These are phyloP conservation scores for Bombylius discolor DNA, from an alignment of 2,888 invertebrate species.

Conservation along the genomic window DNA sequence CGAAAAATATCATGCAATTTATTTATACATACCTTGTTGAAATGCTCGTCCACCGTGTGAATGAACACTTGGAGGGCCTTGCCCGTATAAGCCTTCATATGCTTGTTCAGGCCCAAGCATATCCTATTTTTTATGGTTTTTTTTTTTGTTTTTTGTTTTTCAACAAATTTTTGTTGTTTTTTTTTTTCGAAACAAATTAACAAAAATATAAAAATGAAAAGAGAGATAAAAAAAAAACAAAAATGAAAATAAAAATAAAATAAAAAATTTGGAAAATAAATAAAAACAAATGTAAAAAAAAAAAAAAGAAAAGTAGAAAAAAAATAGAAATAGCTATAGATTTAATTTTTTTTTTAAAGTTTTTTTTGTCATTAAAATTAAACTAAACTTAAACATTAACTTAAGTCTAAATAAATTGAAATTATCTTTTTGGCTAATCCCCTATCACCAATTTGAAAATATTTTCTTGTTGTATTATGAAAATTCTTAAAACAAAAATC, in stretches of 20 bases:
- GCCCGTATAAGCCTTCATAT: constrained; percentile 86
- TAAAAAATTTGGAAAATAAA: constrained; percentile 4
- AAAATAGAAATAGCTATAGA: not conserved
- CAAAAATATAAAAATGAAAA: not conserved
- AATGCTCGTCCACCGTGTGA: constrained; percentile 64
- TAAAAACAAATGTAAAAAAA: constrained; percentile 4
- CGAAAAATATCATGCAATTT: constrained; percentile 12
- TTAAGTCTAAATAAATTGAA: no score
- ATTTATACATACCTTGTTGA: constrained; percentile 64
- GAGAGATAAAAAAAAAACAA: not conserved
- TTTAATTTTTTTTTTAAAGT: no score
- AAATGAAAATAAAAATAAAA: not conserved
- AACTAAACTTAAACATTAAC: no score
- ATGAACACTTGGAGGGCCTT: constrained; percentile 78
- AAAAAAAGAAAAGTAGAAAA: constrained; percentile 2
- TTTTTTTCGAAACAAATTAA: not conserved
- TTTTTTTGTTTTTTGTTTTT: not conserved
- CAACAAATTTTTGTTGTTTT: constrained; percentile 1
- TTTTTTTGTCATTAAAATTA: no score
- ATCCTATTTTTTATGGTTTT: constrained; percentile 23
- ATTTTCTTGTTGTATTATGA: no score
- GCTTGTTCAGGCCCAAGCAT: constrained; percentile 79
- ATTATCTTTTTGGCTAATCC: no score
- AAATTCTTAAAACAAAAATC: no score
- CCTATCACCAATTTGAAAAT: no score